Evolutionary conservation across 2,113 vertebrate species (phyloP).

Genomic region (Saccopteryx bilineata): DNA sequence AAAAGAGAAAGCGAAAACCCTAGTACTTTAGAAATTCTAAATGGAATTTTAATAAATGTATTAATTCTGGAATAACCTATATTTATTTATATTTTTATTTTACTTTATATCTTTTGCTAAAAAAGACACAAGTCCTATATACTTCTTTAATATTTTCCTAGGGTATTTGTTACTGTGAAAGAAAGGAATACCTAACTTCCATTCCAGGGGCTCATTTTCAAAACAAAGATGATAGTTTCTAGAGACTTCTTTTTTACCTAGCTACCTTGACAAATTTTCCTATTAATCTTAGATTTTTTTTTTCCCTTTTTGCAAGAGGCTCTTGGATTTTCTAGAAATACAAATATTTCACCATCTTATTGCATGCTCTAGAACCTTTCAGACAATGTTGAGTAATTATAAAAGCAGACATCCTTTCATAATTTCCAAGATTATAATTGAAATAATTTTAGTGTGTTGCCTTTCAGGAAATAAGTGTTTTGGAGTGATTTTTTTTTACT

Average conservation of each 20-base stretch:
- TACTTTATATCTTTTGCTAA: neutral
- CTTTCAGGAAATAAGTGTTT: neutral
- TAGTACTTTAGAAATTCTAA: slow-evolving; percentile 24
- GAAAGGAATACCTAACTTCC: neutral
- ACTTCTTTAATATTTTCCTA: neutral
- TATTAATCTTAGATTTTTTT: neutral
- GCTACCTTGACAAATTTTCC: neutral
- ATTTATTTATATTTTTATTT: neutral
- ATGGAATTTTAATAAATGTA: neutral
- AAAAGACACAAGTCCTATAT: neutral
- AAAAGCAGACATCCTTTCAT: neutral
- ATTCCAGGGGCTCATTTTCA: neutral
- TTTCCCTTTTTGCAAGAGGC: neutral
- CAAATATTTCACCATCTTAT: neutral
- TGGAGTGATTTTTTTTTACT: neutral
- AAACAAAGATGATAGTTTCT: neutral
- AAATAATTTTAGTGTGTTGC: slow-evolving; percentile 9
- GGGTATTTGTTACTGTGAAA: neutral
- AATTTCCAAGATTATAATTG: neutral
- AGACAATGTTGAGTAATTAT: neutral
- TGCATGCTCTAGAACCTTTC: neutral
- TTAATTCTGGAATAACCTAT: neutral
- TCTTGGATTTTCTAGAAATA: neutral
- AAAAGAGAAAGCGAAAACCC: neutral
- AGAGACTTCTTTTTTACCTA: neutral